These are phyloP conservation scores for Thymallus thymallus DNA, from an alignment of 2,113 vertebrate species.

Conservation along the genomic window DNA sequence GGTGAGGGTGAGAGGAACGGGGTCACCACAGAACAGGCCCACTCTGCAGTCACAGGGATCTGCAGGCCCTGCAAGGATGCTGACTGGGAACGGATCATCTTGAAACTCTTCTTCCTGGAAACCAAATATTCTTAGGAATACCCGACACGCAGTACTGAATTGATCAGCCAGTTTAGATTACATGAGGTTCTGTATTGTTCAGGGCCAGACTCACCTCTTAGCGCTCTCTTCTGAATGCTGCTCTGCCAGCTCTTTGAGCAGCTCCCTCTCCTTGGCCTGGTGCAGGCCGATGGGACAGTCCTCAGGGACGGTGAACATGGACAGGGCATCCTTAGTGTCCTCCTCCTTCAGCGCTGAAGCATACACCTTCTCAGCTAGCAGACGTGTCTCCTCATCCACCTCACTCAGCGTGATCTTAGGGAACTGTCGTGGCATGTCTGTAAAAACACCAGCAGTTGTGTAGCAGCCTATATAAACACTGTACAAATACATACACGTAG, in stretches of 20 bases:
- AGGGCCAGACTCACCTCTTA: slow-evolving; percentile 79
- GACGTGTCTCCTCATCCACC: slow-evolving; percentile 83
- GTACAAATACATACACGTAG: slow-evolving; percentile 7
- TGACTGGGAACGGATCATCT: slow-evolving; percentile 92
- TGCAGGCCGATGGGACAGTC: slow-evolving; percentile 94
- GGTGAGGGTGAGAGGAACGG: slow-evolving; percentile 77
- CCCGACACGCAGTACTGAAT: not conserved
- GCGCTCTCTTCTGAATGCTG: slow-evolving; percentile 84
- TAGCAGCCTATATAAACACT: no score
- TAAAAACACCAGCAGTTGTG: not conserved
- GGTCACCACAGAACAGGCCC: slow-evolving; percentile 62
- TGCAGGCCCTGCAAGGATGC: slow-evolving; percentile 77
- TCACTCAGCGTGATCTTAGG: slow-evolving; percentile 86
- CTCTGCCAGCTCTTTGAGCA: slow-evolving; percentile 90
- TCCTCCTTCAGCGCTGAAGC: slow-evolving; percentile 90
- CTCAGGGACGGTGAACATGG: slow-evolving; percentile 88
- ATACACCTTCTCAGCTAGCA: slow-evolving; percentile 87
- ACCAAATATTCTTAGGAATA: slow-evolving; percentile 5
- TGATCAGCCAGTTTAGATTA: not conserved
- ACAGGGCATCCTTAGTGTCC: slow-evolving; percentile 85
- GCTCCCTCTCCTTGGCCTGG: slow-evolving; percentile 89
- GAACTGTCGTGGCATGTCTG: slow-evolving; percentile 90
- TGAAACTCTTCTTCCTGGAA: slow-evolving; percentile 91
- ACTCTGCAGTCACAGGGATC: slow-evolving; percentile 75
- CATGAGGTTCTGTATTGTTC: not conserved